Conservation (phyloP, 2,113 vertebrate species). For the Dipodomys ordii region DNA sequence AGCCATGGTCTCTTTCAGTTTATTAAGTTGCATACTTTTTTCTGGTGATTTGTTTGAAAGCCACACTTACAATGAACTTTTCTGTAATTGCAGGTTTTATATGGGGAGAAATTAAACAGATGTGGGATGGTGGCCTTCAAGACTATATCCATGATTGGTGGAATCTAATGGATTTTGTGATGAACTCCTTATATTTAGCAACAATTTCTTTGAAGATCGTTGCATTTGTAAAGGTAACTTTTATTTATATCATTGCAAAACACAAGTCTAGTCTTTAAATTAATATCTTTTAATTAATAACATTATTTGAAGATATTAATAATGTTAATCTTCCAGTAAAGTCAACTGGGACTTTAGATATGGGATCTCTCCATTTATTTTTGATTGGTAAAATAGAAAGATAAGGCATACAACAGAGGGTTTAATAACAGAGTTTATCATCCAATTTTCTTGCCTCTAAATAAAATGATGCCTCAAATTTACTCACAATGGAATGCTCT, state of each 20-base stretch:
- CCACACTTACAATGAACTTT: slow-evolving; percentile 70
- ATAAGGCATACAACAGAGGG: background rate
- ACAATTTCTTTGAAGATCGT: slow-evolving; percentile 98
- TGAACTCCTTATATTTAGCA: slow-evolving; percentile 98
- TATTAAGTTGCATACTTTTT: background rate
- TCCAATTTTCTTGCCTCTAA: background rate
- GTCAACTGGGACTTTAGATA: background rate
- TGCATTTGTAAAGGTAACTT: slow-evolving; percentile 94
- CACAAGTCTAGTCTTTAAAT: background rate
- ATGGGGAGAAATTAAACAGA: slow-evolving; percentile 99
- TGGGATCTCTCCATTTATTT: background rate
- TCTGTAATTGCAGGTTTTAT: slow-evolving; percentile 93
- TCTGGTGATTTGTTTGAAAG: slow-evolving; percentile 13
- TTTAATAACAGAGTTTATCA: background rate
- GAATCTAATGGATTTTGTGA: slow-evolving; percentile 99
- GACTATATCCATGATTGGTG: slow-evolving; percentile 99
- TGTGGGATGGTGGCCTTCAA: slow-evolving; percentile 98
- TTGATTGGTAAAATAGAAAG: background rate
- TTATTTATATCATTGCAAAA: background rate
- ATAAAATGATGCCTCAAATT: background rate
- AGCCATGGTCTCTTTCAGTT: background rate
- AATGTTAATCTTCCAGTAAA: background rate
- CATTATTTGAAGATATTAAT: no score
- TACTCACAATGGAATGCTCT: background rate
- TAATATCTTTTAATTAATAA: no score